Evolutionary conservation across 1,140 invertebrate species (phyloP), one percentile per base, ranked within the genome.

Genomic region (Wasmannia auropunctata): DNA sequence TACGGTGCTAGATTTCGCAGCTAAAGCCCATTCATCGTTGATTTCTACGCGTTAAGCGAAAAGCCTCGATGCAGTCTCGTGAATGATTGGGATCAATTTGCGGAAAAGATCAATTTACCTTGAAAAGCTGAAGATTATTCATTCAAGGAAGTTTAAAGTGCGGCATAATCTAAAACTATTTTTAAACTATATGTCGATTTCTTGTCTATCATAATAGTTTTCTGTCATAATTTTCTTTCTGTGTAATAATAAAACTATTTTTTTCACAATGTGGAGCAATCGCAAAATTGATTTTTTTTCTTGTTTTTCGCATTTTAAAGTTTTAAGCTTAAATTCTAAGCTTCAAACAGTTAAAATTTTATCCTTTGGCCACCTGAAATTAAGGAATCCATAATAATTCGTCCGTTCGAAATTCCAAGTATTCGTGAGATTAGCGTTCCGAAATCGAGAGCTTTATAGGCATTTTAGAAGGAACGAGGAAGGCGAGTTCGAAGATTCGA

Each of bases 1-100:
- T 79, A 49, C 28, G 40, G 40, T 43, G 60, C 31, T 79, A 67
- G 28, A 67, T 79, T 67, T 79, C 60, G 46, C 43, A n/a, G 28
- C 25, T 28, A 5, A n/a, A 58, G 37, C n/a, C 22, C 14, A 67
- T 49, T 51, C 60, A 31, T 28, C 11, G 4, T 22, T 19, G 51
- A 58, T 40, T 51, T 65, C 16, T 31, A 43, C 76, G 43, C 76
- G 14, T 79, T 51, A 67, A 51, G n/a, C 31, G 6, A 34, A 46
- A 54, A 22, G 43, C 8, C 19, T 31, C 6, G 19, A 28, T 11
- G 34, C 34, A 40, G 16, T 77, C 37, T 67, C 5, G 37, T 14
- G 11, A 77, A 43, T 46, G 25, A 77, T 43, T 22, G 75, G 19
- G 40, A 63, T 28, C 28, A 46, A 63, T 40, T 77, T 43, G 19